phyloP scores from a whole-genome alignment of 2,888 invertebrate genomes.

The Melinaea marsaeus region DNA sequence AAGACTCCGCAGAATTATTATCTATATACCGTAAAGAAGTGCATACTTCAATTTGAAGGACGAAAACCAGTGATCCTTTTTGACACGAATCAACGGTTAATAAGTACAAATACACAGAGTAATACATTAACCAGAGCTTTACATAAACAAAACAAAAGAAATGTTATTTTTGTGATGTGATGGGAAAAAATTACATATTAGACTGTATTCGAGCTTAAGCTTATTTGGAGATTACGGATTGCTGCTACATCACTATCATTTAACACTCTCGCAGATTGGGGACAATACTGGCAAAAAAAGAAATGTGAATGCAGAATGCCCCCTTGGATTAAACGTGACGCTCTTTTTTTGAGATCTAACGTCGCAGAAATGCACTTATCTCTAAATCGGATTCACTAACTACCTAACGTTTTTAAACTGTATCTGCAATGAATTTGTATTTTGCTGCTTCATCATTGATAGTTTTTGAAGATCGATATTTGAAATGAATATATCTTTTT shows the following conservation, averaged over 20 bases:
- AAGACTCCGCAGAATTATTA: conserved; percentile 1
- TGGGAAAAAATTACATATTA: too few relatives aligned
- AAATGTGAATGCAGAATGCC: not conserved
- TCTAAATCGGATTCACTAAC: not conserved
- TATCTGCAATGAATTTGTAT: not conserved
- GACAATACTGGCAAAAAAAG: not conserved
- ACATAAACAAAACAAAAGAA: too few relatives aligned
- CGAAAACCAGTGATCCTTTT: not conserved
- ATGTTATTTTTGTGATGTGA: too few relatives aligned
- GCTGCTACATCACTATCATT: not conserved
- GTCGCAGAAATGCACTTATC: not conserved
- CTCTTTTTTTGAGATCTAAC: not conserved
- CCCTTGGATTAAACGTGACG: not conserved
- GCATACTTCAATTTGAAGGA: conserved; percentile 1
- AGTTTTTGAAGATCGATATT: not conserved
- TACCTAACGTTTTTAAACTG: not conserved
- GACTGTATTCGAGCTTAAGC: not conserved
- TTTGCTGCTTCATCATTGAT: not conserved
- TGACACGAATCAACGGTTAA: not conserved
- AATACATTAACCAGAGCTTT: too few relatives aligned
- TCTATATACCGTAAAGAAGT: not conserved
- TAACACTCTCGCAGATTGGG: not conserved
- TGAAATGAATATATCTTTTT: not conserved
- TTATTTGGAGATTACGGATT: not conserved
- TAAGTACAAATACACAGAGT: not conserved